Conservation (phyloP, 2,113 vertebrate genomes). For the Cottus gobio region DNA sequence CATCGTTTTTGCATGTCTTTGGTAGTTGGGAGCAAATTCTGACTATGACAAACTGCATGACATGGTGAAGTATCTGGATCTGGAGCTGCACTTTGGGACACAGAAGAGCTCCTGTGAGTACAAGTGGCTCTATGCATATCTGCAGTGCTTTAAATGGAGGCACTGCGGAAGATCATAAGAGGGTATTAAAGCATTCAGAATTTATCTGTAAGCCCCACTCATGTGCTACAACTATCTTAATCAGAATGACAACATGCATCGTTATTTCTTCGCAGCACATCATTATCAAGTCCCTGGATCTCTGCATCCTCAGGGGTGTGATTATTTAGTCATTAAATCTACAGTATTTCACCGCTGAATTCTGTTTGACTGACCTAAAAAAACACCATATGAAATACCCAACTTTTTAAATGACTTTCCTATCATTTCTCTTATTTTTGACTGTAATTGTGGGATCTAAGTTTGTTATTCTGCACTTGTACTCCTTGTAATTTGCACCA, state of each 20-base stretch:
- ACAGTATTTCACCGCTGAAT: background rate
- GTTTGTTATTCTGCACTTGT: background rate
- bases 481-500: background rate
- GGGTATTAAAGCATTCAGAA: background rate
- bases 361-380: background rate
- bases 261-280: slow-evolving; percentile 1
- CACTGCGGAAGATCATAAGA: background rate
- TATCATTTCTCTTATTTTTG: background rate
- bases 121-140: background rate
- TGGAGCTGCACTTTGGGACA: slow-evolving; percentile 98
- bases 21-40: slow-evolving; percentile 91
- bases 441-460: background rate
- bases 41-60: slow-evolving; percentile 98
- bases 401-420: background rate
- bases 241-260: background rate
- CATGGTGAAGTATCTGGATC: slow-evolving; percentile 98
- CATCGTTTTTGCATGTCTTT: slow-evolving; percentile 39
- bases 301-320: background rate
- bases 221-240: background rate
- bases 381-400: background rate
- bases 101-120: slow-evolving; percentile 92
- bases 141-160: slow-evolving; percentile 3
- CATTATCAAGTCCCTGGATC: background rate
- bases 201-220: background rate
- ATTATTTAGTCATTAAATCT: slow-evolving; percentile 1